Evolutionary conservation across 2,113 vertebrate species (phyloP), one percentile per base, ranked within the genome.

Genomic region (Nansenia antarctica): DNA sequence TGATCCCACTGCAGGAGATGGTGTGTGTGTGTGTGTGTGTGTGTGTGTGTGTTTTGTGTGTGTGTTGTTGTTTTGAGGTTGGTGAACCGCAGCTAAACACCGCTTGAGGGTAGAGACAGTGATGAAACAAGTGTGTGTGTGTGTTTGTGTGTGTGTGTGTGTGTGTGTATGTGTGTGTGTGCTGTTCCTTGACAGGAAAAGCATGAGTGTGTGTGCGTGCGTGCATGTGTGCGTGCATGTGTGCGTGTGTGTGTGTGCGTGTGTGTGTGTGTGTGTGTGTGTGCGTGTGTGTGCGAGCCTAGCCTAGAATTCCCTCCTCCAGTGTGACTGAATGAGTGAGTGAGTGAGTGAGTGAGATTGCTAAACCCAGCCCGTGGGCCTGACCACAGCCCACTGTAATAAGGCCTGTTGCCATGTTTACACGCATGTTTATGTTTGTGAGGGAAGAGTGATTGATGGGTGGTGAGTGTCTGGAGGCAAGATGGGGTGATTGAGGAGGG

Each of bases 361-460:
- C 73, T 42, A 53, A 69, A 73, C 49, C 30, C 11, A 3, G 7
- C 54, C 73, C 67, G 1, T 29, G 39, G 76, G 58, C 65, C 20
- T 20, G 49, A 81, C 73, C 62, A 22, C 73, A 82, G 35, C 77
- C 58, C 24, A 15, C 70, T 62, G 73, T 70, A 60, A 34, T 39
- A 2, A 57, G 71, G 49, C 24, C 63, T 61, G 81, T 88, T 87
- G 82, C 85, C 76, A 73, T 88, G 87, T 88, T 87, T 87, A 74
- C 39, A 32, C 8, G 45, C 1, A 27, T 85, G 85, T 87, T 84
- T 82, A 72, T 71, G 45, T 84, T 82, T 82, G 72, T 34, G 57
- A 67, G 55, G 61, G 24, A 32, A 20, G 67, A 70, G 60, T 86
- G 81, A 86, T 35, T 72, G 80, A 87, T 77, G 65, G 72, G 58